phyloP scores from a whole-genome alignment of 2,797 vertebrate species.

The Danio albolineatus region DNA sequence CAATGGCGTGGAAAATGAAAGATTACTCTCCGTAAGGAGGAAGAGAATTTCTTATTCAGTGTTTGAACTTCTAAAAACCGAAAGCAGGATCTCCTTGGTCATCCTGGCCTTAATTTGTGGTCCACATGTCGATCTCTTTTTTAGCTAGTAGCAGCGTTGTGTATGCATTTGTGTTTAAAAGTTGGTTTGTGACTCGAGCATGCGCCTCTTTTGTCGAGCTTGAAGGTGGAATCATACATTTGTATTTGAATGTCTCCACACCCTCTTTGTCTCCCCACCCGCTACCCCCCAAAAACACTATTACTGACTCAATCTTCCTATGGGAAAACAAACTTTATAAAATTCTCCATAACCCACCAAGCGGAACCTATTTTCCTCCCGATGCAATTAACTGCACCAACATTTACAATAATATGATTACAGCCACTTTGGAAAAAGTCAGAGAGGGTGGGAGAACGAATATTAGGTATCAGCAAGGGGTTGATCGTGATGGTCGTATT shows the following conservation, averaged over 20 bases:
- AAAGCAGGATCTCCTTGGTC: slow-evolving; percentile 52
- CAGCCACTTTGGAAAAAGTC: slow-evolving; percentile 97
- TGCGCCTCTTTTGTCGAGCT: slow-evolving; percentile 39
- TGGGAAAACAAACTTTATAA: slow-evolving; percentile 94
- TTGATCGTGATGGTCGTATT: slow-evolving; percentile 98
- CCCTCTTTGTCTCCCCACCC: slow-evolving; percentile 54
- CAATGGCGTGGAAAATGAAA: slow-evolving; percentile 76
- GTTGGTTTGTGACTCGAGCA: slow-evolving; percentile 25
- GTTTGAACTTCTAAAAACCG: slow-evolving; percentile 45
- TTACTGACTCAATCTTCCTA: slow-evolving; percentile 88
- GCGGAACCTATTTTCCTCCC: slow-evolving; percentile 98
- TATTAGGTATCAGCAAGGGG: slow-evolving; percentile 99
- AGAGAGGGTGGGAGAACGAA: slow-evolving; percentile 90
- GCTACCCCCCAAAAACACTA: slow-evolving; percentile 76
- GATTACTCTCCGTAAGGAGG: slow-evolving; percentile 69
- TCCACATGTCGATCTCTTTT: slow-evolving; percentile 9
- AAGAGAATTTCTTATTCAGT: slow-evolving; percentile 42
- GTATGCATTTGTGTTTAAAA: slow-evolving; percentile 8
- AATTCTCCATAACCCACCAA: slow-evolving; percentile 92
- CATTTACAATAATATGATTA: slow-evolving; percentile 99
- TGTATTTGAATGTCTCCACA: slow-evolving; percentile 51
- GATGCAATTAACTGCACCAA: slow-evolving; percentile 99
- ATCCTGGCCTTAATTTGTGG: neutral
- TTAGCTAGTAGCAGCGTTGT: neutral
- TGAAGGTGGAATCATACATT: slow-evolving; percentile 52